phyloP scores from a whole-genome alignment of 1,140 invertebrate genomes.

The Danaus melanippus region DNA sequence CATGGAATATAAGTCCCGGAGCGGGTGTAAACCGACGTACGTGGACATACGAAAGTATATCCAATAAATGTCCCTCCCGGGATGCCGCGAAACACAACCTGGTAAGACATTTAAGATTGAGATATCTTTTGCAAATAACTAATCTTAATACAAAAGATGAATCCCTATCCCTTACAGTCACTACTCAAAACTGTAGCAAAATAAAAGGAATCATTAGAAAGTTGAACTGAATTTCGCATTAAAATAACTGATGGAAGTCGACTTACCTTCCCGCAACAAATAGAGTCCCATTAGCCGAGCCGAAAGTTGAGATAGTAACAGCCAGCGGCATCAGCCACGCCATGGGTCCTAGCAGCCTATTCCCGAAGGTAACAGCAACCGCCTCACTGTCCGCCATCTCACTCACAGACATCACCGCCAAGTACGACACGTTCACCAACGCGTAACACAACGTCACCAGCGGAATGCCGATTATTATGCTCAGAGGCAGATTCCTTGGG shows the following conservation, averaged over 20 bases:
- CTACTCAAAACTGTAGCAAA: too few species aligned
- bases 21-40: constrained; percentile 92
- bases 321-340: constrained; percentile 95
- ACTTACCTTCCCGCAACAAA: constrained; percentile 88
- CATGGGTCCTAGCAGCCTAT: constrained; percentile 86
- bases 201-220: too few species aligned
- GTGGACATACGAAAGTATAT: constrained; percentile 95
- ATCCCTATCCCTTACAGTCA: too few species aligned
- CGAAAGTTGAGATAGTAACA: constrained; percentile 97
- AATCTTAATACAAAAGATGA: too few species aligned
- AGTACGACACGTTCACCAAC: constrained; percentile 95
- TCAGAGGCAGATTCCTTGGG: constrained; percentile 93
- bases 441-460: constrained; percentile 96
- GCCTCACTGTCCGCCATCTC: constrained; percentile 97
- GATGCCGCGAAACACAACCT: constrained; percentile 96
- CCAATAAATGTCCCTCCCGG: constrained; percentile 92
- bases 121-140: too few species aligned
- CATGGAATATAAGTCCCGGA: constrained; percentile 97
- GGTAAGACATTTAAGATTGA: constrained; percentile 18
- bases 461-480: constrained; percentile 97
- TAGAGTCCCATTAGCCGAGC: constrained; percentile 96
- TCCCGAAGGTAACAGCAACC: constrained; percentile 94
- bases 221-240: neutral
- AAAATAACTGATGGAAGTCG: neutral
- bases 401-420: constrained; percentile 94